Evolutionary conservation across 2,113 vertebrate species (phyloP).

Genomic region (Scolopax mira): DNA sequence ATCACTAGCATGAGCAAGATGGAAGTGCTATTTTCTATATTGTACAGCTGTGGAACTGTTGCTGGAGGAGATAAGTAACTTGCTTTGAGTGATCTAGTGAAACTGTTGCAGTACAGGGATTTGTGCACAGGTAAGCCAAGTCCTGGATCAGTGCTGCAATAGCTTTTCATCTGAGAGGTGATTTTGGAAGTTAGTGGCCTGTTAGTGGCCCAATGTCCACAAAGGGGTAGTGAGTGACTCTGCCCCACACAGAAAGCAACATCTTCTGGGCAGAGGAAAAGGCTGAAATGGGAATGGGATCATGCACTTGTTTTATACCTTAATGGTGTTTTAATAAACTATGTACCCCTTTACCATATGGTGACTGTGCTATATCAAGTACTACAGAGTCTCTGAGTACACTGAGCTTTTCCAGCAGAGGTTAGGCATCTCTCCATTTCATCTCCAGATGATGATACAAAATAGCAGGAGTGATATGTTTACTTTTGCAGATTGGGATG

Average conservation of each 20-base stretch:
- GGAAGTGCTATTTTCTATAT: neutral
- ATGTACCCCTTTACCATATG: accelerated
- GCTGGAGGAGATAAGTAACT: neutral
- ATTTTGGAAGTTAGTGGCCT: neutral
- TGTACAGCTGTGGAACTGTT: neutral
- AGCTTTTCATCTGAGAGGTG: neutral
- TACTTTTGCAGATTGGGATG: neutral
- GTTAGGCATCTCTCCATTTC: neutral
- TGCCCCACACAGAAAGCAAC: neutral
- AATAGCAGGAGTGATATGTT: neutral
- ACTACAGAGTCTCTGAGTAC: accelerated
- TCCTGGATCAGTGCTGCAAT: neutral
- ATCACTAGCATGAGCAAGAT: neutral
- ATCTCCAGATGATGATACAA: neutral
- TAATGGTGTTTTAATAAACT: neutral
- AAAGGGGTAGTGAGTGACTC: neutral
- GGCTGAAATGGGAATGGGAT: neutral
- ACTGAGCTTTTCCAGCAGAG: neutral
- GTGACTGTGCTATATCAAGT: neutral
- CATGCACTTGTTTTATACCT: neutral
- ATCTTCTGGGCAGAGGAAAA: neutral
- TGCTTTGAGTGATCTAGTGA: neutral
- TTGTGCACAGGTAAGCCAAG: neutral
- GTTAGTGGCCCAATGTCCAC: neutral
- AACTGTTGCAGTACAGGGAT: neutral